phyloP scores from a whole-genome alignment of 1,140 invertebrate species.

The Solenopsis invicta region DNA sequence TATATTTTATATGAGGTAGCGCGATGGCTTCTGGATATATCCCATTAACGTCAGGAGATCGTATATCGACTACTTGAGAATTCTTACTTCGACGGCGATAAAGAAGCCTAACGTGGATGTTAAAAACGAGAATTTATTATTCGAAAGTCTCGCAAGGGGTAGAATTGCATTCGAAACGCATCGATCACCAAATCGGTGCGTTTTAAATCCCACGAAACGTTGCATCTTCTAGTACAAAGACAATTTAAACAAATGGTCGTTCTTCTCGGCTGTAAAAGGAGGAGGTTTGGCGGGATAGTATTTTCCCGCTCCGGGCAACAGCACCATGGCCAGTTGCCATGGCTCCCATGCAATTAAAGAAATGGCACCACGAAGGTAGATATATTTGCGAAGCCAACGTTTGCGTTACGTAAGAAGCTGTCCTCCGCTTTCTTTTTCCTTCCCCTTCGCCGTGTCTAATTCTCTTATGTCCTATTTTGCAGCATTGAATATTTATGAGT shows the following conservation, averaged over 20 bases:
- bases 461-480: constrained; percentile 69
- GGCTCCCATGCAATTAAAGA: constrained; percentile 75
- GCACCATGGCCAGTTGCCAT: constrained; percentile 61
- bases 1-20: constrained; percentile 38
- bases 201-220: constrained; percentile 37
- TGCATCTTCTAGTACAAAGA: constrained; percentile 17
- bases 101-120: neutral
- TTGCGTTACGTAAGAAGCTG: constrained; percentile 44
- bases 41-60: constrained; percentile 44
- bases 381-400: constrained; percentile 68
- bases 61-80: constrained; percentile 3
- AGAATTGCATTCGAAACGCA: neutral
- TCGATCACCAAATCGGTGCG: constrained; percentile 20
- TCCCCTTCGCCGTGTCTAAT: neutral
- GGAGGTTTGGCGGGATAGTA: constrained; percentile 19
- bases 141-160: neutral
- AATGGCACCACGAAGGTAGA: constrained; percentile 74
- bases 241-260: constrained; percentile 43
- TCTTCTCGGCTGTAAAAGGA: constrained; percentile 3
- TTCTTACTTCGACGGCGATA: neutral
- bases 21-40: constrained; percentile 50
- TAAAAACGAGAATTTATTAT: constrained; percentile 8
- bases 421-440: neutral
- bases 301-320: constrained; percentile 4
- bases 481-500: constrained; percentile 85